Evolutionary conservation across 2,797 vertebrate genomes (phyloP).

Genomic region (Alauda arvensis): DNA sequence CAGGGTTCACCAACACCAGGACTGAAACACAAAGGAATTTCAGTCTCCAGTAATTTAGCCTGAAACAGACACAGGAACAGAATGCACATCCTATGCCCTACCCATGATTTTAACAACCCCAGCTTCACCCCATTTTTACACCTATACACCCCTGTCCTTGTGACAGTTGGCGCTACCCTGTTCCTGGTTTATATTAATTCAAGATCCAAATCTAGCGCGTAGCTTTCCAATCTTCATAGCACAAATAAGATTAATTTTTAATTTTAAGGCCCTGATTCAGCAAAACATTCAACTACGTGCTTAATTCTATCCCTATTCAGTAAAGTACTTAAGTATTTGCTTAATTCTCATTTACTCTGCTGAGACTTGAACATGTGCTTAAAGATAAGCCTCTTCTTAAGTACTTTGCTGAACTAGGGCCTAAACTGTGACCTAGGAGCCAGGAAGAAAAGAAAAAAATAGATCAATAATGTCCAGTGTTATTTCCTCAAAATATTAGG

Average conservation of each 20-base stretch:
- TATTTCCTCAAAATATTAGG: constrained; percentile 3
- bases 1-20: background rate
- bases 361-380: constrained; percentile 61
- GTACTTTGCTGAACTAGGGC: constrained; percentile 56
- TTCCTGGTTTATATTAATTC: constrained; percentile 38
- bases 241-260: constrained; percentile 66
- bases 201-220: constrained; percentile 38
- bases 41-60: background rate
- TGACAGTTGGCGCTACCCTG: constrained; percentile 35
- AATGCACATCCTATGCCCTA: background rate
- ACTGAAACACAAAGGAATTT: background rate
- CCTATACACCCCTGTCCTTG: background rate
- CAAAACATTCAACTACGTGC: constrained; percentile 59
- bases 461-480: constrained; percentile 40
- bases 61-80: background rate
- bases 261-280: constrained; percentile 65
- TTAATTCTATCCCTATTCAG: constrained; percentile 66
- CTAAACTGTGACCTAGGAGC: constrained; percentile 59
- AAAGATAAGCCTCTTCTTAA: constrained; percentile 63
- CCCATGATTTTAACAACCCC: background rate
- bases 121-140: constrained; percentile 10
- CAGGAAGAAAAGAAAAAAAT: constrained; percentile 39
- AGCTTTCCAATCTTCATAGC: constrained; percentile 52
- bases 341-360: constrained; percentile 64
- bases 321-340: constrained; percentile 65